phyloP scores from a whole-genome alignment of 1,140 invertebrate genomes.

The Colletes latitarsis region DNA sequence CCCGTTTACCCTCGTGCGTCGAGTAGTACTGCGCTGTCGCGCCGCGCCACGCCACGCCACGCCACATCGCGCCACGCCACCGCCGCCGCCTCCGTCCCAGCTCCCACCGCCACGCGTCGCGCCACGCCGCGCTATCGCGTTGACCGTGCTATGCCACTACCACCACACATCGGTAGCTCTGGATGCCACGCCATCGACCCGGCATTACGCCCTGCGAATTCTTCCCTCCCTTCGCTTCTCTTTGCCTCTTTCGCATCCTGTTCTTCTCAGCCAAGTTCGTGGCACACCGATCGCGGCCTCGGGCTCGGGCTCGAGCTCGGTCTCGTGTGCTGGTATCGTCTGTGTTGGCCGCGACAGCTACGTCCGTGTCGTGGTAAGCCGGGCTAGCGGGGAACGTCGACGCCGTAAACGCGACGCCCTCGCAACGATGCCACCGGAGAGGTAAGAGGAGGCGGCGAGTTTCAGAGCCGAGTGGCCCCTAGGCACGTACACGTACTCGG shows the following conservation, averaged over 20 bases:
- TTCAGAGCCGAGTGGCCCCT: constrained; percentile 42
- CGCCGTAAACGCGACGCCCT: constrained; percentile 76
- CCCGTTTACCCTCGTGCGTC: constrained; percentile 58
- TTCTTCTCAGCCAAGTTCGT: constrained; percentile 34
- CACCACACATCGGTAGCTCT: constrained; percentile 27
- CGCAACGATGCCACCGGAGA: constrained; percentile 75
- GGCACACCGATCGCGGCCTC: constrained; percentile 55
- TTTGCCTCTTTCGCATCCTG: constrained; percentile 18
- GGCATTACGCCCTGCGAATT: constrained; percentile 41
- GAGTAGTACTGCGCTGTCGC: constrained; percentile 40
- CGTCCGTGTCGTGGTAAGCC: constrained; percentile 56
- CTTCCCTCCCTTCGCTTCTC: constrained; percentile 15
- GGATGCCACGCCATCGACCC: constrained; percentile 49
- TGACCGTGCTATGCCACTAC: constrained; percentile 30
- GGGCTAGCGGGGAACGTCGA: constrained; percentile 69
- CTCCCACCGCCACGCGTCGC: neutral
- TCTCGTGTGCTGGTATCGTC: constrained; percentile 38
- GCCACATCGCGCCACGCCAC: neutral
- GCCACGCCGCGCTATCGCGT: constrained; percentile 19
- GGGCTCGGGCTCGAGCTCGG: neutral
- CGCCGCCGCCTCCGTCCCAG: neutral
- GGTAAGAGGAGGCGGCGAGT: constrained; percentile 48
- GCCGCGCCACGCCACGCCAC: neutral
- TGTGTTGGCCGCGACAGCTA: constrained; percentile 45
- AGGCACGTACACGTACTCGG: constrained; percentile 19